Base-by-base conservation (phyloP, 2,888 invertebrate genomes). In the Tiliacea aurago region DNA sequence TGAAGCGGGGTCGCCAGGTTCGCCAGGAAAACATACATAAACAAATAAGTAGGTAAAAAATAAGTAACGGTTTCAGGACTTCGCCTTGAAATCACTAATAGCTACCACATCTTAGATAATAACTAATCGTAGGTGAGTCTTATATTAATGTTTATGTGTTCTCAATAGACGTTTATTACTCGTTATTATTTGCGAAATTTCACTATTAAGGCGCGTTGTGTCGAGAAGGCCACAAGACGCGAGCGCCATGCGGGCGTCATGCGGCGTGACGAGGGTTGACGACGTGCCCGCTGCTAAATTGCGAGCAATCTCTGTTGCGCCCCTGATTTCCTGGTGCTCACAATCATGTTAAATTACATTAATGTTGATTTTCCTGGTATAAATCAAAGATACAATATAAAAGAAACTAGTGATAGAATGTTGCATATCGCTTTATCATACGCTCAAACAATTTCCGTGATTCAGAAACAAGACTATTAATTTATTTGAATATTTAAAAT, bases 201-300 rank as follows among this genome's bases (percentile, higher is more conserved):
- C 28, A 28, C 28, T 28, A 28, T 78, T 80, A 70, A 51, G 70
- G 62, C 58, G 72, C 71, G 28, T 61, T 63, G 61, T 47, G 70
- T 71, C 71, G 73, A 47, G 80, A 56, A 67, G 73, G 76, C 78
- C 72, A 62, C 81, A 70, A 76, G 79, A 81, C 71, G 76, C 62
- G 18, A 63, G 67, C 33, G n/a, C 62, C 63, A 58, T 76, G 74
- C 74, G 76, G 80, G 80, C 86, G 81, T 79, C 87, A 84, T 76
- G 88, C 86, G 71, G 84, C 82, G 86, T 91, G 91, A 92, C 90
- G 88, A 92, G 92, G 92, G 92, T 91, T 81, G 84, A 73, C 78
- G 84, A 88, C 87, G 88, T 85, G 87, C 79, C 83, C 81, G 83
- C 80, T 80, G 86, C 87, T 87, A 90, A 90, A 91, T 91, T 91